Evolutionary conservation across 2,888 invertebrate genomes (phyloP), one percentile per base, ranked within the genome.

Genomic region (Trilocha varians): DNA sequence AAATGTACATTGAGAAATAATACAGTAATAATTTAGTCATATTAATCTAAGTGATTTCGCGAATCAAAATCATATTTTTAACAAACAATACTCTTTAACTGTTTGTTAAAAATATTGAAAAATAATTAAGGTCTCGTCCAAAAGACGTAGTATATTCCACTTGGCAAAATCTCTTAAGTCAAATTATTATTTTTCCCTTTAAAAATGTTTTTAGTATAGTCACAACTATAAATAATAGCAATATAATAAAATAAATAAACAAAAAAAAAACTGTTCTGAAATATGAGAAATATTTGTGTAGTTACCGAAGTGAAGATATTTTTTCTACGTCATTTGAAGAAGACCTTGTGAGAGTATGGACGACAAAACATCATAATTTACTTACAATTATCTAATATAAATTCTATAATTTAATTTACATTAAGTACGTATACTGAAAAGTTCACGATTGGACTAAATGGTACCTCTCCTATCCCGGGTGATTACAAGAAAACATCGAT

Each of bases 401-500:
- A 83, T 79, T 85, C 82, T 85, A 82, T 80, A 65, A 62, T 47
- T 65, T 73, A 80, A 77, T 80, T 84, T 84, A 84, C 77, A 84
- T 83, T 85, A 85, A 85, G 85, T 85, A 85, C 85, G 85, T 85
- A 85, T 85, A 85, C 85, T 75, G 85, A 85, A 83, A 82, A 70
- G 80, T 77, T 80, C 74, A 78, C 77, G 64, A 66, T 78, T 79
- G 79, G 78, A 80, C 79, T 80, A 78, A 59, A 76, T 73, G 75
- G 72, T 78, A 78, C 78, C 63, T 72, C 71, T n/a, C n/a, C n/a
- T n/a, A n/a, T n/a, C n/a, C n/a, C n/a, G n/a, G n/a, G n/a, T 38
- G 45, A 62, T 62, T 60, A 66, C 57, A 59, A 57, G 53, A 57
- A 61, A 66, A 65, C 60, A 69, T 71, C 50, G 54, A 68, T 67